Evolutionary conservation across 2,113 vertebrate species (phyloP).

Genomic region (Lynx canadensis): DNA sequence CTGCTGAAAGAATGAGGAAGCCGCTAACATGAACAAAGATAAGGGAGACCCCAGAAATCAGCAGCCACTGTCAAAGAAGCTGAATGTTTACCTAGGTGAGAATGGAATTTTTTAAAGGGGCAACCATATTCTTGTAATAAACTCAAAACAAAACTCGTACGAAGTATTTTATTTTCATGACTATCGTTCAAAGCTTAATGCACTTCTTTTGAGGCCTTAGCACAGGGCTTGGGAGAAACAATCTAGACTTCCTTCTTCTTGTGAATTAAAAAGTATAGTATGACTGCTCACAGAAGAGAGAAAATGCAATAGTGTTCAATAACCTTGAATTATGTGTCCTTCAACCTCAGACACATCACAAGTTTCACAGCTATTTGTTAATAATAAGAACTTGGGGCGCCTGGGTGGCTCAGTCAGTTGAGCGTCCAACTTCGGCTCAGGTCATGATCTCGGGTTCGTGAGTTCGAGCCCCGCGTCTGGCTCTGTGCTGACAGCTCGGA

Average conservation of each 20-base stretch:
- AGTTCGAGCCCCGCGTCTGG: too few relatives aligned
- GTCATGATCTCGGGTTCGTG: too few relatives aligned
- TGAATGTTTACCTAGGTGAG: not conserved
- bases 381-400: not conserved
- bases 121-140: not conserved
- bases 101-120: not conserved
- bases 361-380: not conserved
- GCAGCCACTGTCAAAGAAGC: not conserved
- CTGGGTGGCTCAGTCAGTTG: too few relatives aligned
- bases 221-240: not conserved
- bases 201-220: not conserved
- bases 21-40: constrained; percentile 11
- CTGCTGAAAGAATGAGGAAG: not conserved
- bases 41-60: not conserved
- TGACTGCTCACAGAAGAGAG: not conserved
- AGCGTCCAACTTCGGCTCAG: too few relatives aligned
- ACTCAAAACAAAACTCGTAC: not conserved
- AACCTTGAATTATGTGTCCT: not conserved
- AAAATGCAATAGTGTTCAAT: not conserved
- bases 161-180: constrained; percentile 53
- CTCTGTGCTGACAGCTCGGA: too few relatives aligned
- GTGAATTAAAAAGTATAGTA: constrained; percentile 3
- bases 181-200: not conserved
- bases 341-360: not conserved
- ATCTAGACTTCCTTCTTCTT: not conserved